Evolutionary conservation across 2,113 vertebrate species (phyloP), one percentile per base, ranked within the genome.

Genomic region (Lepidothrix coronata): DNA sequence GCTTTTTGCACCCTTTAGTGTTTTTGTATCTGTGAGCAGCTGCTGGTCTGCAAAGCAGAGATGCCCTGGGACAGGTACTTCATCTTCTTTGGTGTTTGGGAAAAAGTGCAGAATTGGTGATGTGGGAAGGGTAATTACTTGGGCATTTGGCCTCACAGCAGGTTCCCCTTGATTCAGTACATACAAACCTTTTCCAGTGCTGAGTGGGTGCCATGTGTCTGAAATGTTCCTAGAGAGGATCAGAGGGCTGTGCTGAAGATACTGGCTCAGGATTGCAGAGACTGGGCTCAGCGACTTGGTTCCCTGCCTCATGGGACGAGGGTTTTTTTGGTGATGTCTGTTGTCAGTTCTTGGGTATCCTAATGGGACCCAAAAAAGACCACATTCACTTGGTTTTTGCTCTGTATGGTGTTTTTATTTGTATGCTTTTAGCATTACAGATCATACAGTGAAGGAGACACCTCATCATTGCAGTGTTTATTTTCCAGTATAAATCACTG

Each of bases 291-390:
- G 55, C 62, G 72, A 46, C 80, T 43, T 73, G 55, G 12, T 44
- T 91, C 37, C 24, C 39, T 57, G 44, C 28, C 43, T 31, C 0
- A 0, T 30, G 41, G 58, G 41, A 37, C 0, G 0, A 84, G 19
- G 24, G 31, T 43, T 89, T 65, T 20, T 55, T 93, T 46, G 35
- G 51, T 0, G 1, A 35, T 16, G 23, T 68, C 71, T 84, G 37
- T 84, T 46, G 15, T 61, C 52, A 11, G 43, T 59, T 62, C 44
- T 84, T 39, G 30, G 30, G 39, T 59, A 33, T 35, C 20, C 51
- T 51, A 68, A 54, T 74, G 44, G 37, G 52, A 55, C 15, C 31
- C 39, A 35, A 28, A 75, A 68, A 62, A 58, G 37, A 44, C 46
- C 12, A 9, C 10, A 8, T 19, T 27, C 25, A 8, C 39, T 92